Evolutionary conservation across 1,140 invertebrate genomes (phyloP).

Genomic region (Pogonomyrmex barbatus): DNA sequence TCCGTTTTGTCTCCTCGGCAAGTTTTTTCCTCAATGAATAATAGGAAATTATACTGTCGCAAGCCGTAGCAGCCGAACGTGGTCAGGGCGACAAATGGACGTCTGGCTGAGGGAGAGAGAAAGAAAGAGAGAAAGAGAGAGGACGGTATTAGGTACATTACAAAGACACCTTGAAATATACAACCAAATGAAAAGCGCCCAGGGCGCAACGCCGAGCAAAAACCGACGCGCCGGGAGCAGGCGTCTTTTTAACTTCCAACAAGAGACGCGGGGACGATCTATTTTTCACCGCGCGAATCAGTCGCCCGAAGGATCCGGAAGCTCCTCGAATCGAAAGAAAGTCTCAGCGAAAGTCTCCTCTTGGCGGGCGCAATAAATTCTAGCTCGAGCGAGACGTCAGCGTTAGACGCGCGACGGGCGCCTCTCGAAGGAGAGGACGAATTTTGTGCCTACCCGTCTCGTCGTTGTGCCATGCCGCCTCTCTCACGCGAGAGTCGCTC

Average conservation of each 20-base stretch:
- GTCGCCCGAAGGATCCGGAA: constrained; percentile 24
- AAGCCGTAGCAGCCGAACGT: background rate
- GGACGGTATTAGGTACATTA: constrained; percentile 22
- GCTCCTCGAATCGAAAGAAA: constrained; percentile 35
- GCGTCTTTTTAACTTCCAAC: constrained; percentile 26
- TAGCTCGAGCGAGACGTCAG: constrained; percentile 51
- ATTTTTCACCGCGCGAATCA: constrained; percentile 43
- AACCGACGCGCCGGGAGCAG: constrained; percentile 22
- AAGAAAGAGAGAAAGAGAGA: too few species aligned
- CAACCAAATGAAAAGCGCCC: constrained; percentile 38
- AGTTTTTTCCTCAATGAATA: background rate
- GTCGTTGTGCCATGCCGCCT: background rate
- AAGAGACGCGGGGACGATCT: background rate
- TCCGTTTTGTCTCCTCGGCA: background rate
- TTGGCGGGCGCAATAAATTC: constrained; percentile 53
- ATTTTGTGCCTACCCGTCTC: constrained; percentile 31
- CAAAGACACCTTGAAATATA: constrained; percentile 39
- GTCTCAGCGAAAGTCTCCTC: background rate
- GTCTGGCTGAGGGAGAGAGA: background rate
- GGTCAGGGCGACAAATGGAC: constrained; percentile 30
- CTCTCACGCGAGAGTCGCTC: constrained; percentile 35
- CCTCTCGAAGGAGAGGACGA: constrained; percentile 27
- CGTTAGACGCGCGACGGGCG: background rate
- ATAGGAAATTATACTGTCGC: constrained; percentile 1
- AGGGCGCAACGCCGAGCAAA: background rate